Percentiles rank a stretch among this genome's conserved stretches.
These are phyloP conservation scores for Vanessa cardui DNA, from an alignment of 2,888 invertebrate genomes.

Conservation along the genomic window DNA sequence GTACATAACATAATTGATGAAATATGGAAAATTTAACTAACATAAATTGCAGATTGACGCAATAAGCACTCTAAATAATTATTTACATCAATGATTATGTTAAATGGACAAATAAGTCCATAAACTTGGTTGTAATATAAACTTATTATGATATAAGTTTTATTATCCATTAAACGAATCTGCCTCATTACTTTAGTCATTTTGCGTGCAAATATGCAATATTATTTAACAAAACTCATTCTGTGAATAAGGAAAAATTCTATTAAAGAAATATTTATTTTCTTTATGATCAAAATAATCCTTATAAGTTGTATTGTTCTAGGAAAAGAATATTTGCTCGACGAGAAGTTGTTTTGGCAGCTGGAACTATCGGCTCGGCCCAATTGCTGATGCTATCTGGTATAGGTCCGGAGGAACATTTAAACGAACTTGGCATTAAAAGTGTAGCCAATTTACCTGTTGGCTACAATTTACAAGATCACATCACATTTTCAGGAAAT, in stretches of 20 bases:
- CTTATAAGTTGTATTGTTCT: slow-evolving; percentile 32
- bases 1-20: background rate
- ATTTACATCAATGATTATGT: background rate
- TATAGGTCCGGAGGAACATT: slow-evolving; percentile 86
- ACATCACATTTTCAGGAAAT: slow-evolving; percentile 87
- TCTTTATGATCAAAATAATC: too few species aligned
- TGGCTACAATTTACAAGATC: slow-evolving; percentile 92
- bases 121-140: slow-evolving; percentile 1
- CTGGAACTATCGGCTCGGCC: slow-evolving; percentile 92
- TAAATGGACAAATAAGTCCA: background rate
- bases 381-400: slow-evolving; percentile 94
- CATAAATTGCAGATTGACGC: background rate
- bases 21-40: background rate
- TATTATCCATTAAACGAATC: slow-evolving; percentile 6
- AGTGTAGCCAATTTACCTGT: slow-evolving; percentile 87
- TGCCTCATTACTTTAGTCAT: background rate
- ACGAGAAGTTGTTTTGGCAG: slow-evolving; percentile 90
- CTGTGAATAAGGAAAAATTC: background rate
- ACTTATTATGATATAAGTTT: background rate
- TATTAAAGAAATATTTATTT: too few species aligned
- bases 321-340: slow-evolving; percentile 78
- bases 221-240: background rate
- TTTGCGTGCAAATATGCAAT: background rate
- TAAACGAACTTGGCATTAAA: slow-evolving; percentile 82
- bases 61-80: background rate